These are phyloP conservation scores for Enteromius fasciolatus DNA, from an alignment of 2,797 vertebrate species.

Conservation along the genomic window DNA sequence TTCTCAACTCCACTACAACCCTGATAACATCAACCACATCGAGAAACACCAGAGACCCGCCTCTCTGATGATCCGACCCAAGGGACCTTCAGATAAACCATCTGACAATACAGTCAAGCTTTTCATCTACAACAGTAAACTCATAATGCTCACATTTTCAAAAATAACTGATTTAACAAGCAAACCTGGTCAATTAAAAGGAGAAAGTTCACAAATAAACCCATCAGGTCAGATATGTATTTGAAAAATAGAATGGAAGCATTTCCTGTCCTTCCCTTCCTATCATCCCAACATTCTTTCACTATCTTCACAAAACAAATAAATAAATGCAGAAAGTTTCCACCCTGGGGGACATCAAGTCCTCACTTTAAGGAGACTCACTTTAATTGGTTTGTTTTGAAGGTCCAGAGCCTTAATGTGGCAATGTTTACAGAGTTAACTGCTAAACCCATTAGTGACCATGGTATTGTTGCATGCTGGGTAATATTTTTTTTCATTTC, in stretches of 20 bases:
- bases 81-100: slow-evolving; percentile 56
- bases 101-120: slow-evolving; percentile 16
- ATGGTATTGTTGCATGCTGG: slow-evolving; percentile 28
- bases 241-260: neutral
- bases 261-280: slow-evolving; percentile 36
- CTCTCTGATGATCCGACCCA: slow-evolving; percentile 76
- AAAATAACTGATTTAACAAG: neutral
- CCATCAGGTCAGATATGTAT: neutral
- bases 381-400: slow-evolving; percentile 14
- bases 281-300: slow-evolving; percentile 63
- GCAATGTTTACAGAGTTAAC: neutral
- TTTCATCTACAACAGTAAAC: neutral
- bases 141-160: neutral
- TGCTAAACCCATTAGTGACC: neutral
- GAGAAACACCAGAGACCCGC: slow-evolving; percentile 64
- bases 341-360: slow-evolving; percentile 25
- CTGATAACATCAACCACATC: slow-evolving; percentile 72
- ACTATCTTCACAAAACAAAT: slow-evolving; percentile 62
- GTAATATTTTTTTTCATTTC: neutral
- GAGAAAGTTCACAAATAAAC: neutral
- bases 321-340: slow-evolving; percentile 59
- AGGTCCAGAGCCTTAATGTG: neutral
- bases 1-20: slow-evolving; percentile 15
- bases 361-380: neutral
- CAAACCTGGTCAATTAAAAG: neutral